Conservation (phyloP, 2,888 invertebrate species). For the Hipparchia sbordonii region DNA sequence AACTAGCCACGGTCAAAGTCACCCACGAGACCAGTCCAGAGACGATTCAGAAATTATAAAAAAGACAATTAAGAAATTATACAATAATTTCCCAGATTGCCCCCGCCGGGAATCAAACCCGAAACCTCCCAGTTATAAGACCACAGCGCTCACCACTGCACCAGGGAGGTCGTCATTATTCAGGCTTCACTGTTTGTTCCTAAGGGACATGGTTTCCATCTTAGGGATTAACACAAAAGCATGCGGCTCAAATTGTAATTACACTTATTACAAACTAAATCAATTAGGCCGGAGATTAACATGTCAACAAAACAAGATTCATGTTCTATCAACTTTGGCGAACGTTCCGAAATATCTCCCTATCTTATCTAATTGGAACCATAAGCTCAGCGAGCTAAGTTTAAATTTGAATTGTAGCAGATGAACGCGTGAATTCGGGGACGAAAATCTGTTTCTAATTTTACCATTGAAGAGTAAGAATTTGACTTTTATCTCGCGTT, state of each 20-base stretch:
- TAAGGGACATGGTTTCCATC: constrained; percentile 2
- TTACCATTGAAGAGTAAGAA: not conserved
- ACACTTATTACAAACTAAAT: constrained; percentile 29
- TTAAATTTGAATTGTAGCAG: not conserved
- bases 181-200: not conserved
- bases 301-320: constrained; percentile 35
- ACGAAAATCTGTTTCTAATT: not conserved
- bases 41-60: no score
- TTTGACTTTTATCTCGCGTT: not conserved
- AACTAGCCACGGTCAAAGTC: no score
- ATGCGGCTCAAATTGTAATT: constrained; percentile 3
- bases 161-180: not conserved
- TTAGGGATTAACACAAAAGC: constrained; percentile 9
- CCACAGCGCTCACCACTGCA: no score
- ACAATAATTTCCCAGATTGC: no score
- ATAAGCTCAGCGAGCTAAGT: not conserved
- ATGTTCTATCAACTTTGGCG: constrained; percentile 13
- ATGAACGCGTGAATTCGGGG: not conserved
- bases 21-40: no score
- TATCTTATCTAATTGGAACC: not conserved
- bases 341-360: constrained; percentile 3
- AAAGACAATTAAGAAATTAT: no score
- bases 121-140: no score
- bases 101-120: no score
- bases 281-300: constrained; percentile 33